Percentiles rank a stretch among this genome's conserved stretches.
Conservation (phyloP, 2,113 vertebrate genomes). For the Petroica traversi region DNA sequence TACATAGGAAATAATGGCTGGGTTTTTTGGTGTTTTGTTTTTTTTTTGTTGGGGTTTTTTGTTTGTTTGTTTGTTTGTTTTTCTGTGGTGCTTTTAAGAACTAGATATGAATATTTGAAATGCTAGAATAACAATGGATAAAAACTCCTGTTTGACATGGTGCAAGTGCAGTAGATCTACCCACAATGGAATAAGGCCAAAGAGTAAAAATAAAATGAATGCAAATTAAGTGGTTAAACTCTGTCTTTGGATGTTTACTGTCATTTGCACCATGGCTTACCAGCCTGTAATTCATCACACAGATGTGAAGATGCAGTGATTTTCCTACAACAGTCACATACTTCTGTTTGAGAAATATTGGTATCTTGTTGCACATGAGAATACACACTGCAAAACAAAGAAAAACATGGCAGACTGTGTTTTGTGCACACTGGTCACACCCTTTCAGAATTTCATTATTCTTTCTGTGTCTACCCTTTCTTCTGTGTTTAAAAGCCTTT, state of each 20-base stretch:
- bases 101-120: neutral
- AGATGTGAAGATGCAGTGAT: too few relatives aligned
- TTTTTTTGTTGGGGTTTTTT: too few relatives aligned
- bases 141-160: neutral
- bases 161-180: neutral
- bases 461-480: neutral
- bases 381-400: neutral
- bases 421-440: neutral
- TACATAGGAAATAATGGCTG: too few relatives aligned
- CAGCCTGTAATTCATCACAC: neutral
- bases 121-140: neutral
- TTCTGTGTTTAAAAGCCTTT: neutral
- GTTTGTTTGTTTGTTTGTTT: too few relatives aligned
- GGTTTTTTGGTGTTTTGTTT: too few relatives aligned
- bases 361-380: neutral
- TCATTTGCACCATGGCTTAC: neutral
- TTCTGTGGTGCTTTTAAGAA: neutral
- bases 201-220: neutral
- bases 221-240: neutral
- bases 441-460: neutral
- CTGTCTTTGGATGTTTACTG: neutral
- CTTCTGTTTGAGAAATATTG: neutral
- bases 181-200: neutral
- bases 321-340: neutral
- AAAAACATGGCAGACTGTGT: neutral